A percentile compares a stretch with the other conserved stretches of the same genome.
Evolutionary conservation across 1,140 invertebrate species (phyloP).

Genomic region (Notospermus geniculatus): DNA sequence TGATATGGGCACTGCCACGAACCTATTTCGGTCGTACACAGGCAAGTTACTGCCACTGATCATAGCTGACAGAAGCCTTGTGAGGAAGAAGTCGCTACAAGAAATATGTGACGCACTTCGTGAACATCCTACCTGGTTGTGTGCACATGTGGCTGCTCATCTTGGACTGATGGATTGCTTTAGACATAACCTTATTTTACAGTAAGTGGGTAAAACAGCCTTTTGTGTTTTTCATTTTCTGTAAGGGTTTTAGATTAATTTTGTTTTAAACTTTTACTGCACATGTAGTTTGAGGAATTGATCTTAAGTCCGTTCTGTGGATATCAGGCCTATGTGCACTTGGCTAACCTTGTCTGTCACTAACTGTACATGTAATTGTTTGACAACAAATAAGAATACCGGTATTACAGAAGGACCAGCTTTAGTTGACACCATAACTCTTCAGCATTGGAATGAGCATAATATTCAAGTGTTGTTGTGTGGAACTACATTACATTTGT

Average conservation of each 20-base stretch:
- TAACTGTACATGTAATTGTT: not conserved
- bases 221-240: not conserved
- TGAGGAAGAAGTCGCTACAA: conserved; percentile 57
- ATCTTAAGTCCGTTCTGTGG: not conserved
- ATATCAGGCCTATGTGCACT: no score
- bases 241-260: not conserved
- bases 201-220: not conserved
- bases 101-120: conserved; percentile 73
- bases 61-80: conserved; percentile 34
- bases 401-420: no score
- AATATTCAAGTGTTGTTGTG: no score
- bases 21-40: conserved; percentile 69
- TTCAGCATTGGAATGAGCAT: no score
- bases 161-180: conserved; percentile 72
- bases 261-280: not conserved
- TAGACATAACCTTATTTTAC: conserved; percentile 24
- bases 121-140: conserved; percentile 76
- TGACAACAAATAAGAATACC: not conserved
- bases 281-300: not conserved
- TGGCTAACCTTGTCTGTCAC: no score
- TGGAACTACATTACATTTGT: no score
- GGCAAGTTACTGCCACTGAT: conserved; percentile 42
- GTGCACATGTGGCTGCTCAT: conserved; percentile 78
- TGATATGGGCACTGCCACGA: conserved; percentile 64
- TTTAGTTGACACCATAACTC: no score